Percentiles rank a stretch among this genome's conserved stretches.
phyloP scores from a whole-genome alignment of 2,797 vertebrate genomes.

The Carcharodon carcharias region DNA sequence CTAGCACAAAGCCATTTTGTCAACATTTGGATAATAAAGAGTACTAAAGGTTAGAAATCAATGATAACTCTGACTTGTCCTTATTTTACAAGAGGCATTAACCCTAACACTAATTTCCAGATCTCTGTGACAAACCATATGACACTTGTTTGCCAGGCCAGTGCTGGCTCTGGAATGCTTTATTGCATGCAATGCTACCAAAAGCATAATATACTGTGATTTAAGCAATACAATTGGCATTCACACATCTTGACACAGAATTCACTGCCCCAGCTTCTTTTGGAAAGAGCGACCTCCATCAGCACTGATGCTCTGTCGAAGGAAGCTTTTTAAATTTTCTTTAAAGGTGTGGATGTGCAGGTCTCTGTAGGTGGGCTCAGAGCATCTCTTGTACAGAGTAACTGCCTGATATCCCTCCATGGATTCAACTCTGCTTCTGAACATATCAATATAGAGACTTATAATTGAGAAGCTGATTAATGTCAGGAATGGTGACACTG shows the following conservation, averaged over 20 bases:
- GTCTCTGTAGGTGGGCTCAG: background rate
- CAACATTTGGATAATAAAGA: background rate
- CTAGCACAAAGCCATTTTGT: background rate
- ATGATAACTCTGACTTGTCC: background rate
- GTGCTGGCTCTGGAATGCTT: background rate
- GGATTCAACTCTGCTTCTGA: background rate
- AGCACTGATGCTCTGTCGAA: background rate
- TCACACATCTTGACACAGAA: background rate
- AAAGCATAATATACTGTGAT: background rate
- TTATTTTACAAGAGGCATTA: background rate
- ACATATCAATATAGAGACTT: background rate
- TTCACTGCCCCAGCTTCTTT: background rate
- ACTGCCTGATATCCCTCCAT: background rate
- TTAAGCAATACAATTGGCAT: background rate
- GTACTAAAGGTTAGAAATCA: background rate
- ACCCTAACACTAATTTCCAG: background rate
- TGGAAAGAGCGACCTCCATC: background rate
- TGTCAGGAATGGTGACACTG: background rate
- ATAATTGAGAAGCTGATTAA: background rate
- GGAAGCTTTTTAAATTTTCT: background rate
- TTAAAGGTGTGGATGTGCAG: background rate
- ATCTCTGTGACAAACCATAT: background rate
- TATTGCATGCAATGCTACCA: background rate
- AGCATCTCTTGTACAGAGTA: background rate
- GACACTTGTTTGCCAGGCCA: background rate